Evolutionary conservation across 2,888 invertebrate genomes (phyloP).

Genomic region (Chloroclystis v-ata): DNA sequence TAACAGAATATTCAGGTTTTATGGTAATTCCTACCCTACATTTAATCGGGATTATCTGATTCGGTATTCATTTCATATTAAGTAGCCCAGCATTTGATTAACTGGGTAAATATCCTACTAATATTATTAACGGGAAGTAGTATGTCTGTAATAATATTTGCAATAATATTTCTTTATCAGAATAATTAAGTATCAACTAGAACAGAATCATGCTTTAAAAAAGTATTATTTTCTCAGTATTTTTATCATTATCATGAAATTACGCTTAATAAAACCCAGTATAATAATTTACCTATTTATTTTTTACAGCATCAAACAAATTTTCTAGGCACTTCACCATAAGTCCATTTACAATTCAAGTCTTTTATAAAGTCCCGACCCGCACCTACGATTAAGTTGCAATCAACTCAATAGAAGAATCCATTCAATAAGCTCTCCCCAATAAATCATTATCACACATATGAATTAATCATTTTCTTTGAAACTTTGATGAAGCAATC

Average conservation of each 20-base stretch:
- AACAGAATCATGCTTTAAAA: no score
- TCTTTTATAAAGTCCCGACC: background rate
- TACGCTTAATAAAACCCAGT: no score
- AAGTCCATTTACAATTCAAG: background rate
- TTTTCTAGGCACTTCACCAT: no score
- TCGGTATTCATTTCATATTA: slow-evolving; percentile 12
- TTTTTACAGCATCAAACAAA: no score
- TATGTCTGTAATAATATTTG: no score
- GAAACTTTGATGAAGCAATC: slow-evolving; percentile 43
- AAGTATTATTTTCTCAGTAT: no score
- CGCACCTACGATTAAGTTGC: background rate
- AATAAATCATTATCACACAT: slow-evolving; percentile 8
- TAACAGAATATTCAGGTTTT: slow-evolving; percentile 38
- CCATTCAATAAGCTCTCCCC: background rate
- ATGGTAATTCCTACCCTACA: slow-evolving; percentile 18
- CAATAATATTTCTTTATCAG: no score
- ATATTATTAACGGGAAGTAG: no score
- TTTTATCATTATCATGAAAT: no score
- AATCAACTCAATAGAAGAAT: slow-evolving; percentile 1
- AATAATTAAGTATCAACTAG: no score
- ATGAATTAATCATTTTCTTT: slow-evolving; percentile 14
- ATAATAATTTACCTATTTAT: no score
- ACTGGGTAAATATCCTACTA: no score
- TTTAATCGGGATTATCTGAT: slow-evolving; percentile 23
- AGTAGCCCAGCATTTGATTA: slow-evolving; percentile 15